Conservation (phyloP, 1,140 invertebrate genomes). For the Apis florea region DNA sequence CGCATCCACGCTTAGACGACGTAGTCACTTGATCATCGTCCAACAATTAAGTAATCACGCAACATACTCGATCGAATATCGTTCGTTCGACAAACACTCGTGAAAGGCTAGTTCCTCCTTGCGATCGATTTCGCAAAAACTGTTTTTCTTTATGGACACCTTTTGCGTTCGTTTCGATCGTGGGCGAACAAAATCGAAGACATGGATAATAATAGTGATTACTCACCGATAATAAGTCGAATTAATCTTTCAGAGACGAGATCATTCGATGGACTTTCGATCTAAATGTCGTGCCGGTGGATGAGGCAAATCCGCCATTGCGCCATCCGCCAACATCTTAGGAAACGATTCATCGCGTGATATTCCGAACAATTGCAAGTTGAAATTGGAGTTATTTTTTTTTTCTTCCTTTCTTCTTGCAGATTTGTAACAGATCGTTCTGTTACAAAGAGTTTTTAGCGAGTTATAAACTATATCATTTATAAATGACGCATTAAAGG, state of each 20-base stretch:
- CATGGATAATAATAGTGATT: slow-evolving; percentile 59
- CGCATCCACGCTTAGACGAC: too few species aligned
- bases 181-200: slow-evolving; percentile 46
- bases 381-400: background rate
- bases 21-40: too few species aligned
- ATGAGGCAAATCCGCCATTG: slow-evolving; percentile 46
- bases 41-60: background rate
- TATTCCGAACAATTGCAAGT: slow-evolving; percentile 26
- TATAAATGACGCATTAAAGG: background rate
- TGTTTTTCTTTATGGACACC: background rate
- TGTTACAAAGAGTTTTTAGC: background rate
- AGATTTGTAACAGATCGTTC: background rate
- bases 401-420: background rate
- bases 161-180: slow-evolving; percentile 27
- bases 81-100: background rate
- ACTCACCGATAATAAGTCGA: slow-evolving; percentile 59
- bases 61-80: background rate
- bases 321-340: slow-evolving; percentile 40
- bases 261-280: slow-evolving; percentile 62
- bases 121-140: slow-evolving; percentile 50
- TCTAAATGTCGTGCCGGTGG: slow-evolving; percentile 58
- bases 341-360: slow-evolving; percentile 42
- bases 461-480: background rate
- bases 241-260: slow-evolving; percentile 57
- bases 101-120: slow-evolving; percentile 15